These are phyloP conservation scores for Sturnus vulgaris DNA, from an alignment of 2,113 vertebrate species.

Conservation along the genomic window DNA sequence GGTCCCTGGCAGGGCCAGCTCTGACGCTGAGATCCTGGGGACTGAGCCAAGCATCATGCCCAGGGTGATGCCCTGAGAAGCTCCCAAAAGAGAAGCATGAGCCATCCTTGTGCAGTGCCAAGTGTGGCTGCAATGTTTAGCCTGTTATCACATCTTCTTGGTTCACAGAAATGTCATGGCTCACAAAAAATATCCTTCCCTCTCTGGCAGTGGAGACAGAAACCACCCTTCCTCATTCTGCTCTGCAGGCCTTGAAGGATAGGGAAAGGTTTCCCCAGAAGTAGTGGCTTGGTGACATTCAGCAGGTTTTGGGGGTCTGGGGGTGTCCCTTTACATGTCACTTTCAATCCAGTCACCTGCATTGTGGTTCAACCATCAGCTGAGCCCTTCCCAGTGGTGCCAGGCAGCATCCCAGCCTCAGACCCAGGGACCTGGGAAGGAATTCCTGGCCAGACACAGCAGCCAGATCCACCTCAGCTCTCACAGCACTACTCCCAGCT, in stretches of 20 bases:
- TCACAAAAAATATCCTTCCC: not conserved
- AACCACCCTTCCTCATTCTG: not conserved
- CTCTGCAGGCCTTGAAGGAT: rapidly evolving
- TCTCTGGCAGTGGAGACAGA: not conserved
- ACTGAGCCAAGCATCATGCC: not conserved
- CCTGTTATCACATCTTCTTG: not conserved
- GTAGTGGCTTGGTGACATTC: not conserved
- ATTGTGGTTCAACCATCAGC: not conserved
- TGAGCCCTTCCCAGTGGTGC: not conserved
- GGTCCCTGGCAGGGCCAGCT: not conserved
- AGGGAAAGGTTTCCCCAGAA: not conserved
- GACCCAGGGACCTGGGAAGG: no score
- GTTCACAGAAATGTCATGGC: not conserved
- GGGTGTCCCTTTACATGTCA: rapidly evolving
- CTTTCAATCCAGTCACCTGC: not conserved
- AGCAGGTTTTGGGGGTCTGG: not conserved
- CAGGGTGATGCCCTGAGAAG: not conserved
- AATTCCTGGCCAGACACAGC: not conserved
- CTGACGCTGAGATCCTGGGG: not conserved
- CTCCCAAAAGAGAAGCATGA: not conserved
- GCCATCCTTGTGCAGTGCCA: not conserved
- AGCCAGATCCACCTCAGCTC: not conserved
- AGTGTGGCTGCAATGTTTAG: not conserved
- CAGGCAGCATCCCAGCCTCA: not conserved
- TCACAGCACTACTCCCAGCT: not conserved